Evolutionary conservation across 1,140 invertebrate species (phyloP), one percentile per base, ranked within the genome.

Genomic region (Philopotamus ludificatus): DNA sequence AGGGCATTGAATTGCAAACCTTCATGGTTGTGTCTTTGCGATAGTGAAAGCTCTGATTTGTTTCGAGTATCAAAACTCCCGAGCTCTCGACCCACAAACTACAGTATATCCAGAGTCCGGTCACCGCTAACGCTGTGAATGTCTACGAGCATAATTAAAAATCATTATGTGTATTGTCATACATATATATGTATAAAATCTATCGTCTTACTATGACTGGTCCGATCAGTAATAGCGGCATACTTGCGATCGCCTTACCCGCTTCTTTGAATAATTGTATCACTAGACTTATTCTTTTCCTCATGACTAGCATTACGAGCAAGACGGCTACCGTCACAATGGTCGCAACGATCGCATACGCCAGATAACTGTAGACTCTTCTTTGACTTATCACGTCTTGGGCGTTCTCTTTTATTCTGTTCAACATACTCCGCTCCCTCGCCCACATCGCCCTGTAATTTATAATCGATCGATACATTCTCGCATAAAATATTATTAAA

Each of bases 161-260:
- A 10, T 8, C 26, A 55, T 10, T 18, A 63, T 65, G 20, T 23
- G 23, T 63, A 50, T 26, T 20, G 44, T 16, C 50, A 53, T 53
- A 26, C 45, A 18, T 10, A 44, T 45, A 3, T 28, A 61, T 4
- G 3, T 22, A 42, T 49, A 15, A 54, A 28, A 39, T 51, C 21
- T 54, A 53, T 16, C 39, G 21, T 57, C 79, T 79, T 80, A 89
- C 87, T 75, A 86, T 82, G 58, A 92, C 62, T 9, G 91, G 90
- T 76, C 91, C 87, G n/a, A 91, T 71, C 15, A 92, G 76, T n/a
- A 93, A 74, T 2, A 84, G 73, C 1, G 91, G 90, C 84, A 92
- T 89, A 2, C 82, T 75, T 18, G 76, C 76, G 9, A 92, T 77
- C 7, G 89, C 89, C 75, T 88, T 89, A 51, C 89, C 89, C 16